Base-by-base conservation (phyloP, 2,888 invertebrate species). In the Hirtodrosophila confusa region DNA sequence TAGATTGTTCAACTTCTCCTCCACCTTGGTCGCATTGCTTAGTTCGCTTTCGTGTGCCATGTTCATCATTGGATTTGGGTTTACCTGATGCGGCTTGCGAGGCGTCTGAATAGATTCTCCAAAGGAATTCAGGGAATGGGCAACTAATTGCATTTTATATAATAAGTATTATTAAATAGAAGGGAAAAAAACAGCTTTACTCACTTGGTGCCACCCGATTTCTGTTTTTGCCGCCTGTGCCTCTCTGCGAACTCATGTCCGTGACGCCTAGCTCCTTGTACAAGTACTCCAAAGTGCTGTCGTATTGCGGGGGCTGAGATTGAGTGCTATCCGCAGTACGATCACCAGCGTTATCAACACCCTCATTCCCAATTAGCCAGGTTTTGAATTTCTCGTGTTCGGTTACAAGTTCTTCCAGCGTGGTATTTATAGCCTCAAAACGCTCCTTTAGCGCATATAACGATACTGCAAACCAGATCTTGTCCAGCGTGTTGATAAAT, bases 381-480 rank as follows among this genome's bases (percentile, higher is more conserved):
- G 61, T 44, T 29, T 84, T 86, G 23, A 79, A 80, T n/a, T 71
- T 80, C 44, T 89, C 88, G 65, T 91, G 89, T 8, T 79, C 80
- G 29, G 77, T 58, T 0, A 90, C 90, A 35, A 90, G 65, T 3
- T 84, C 82, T 43, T 86, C 85, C 6, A 86, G 49, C 0, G 79
- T 71, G 2, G 35, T 39, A 66, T 90, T 90, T 4, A 90, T 89
- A 1, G 89, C 89, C 24, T 78, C 73, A 9, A 92, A 92, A 23
- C 91, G 89, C 61, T 90, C 88, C 35, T 90, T 88, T 10, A 92
- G 63, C 0, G 89, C 90, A 31, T 77, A 88, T 3, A 92, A 64
- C 1, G 91, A 88, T 0, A 88, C 85, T 0, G 89, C 88, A 76
- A 91, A 92, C 91, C 91, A 92, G 56, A 91, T 90, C 77, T 91